phyloP scores from a whole-genome alignment of 2,888 invertebrate species.

The Alsophila aescularia region DNA sequence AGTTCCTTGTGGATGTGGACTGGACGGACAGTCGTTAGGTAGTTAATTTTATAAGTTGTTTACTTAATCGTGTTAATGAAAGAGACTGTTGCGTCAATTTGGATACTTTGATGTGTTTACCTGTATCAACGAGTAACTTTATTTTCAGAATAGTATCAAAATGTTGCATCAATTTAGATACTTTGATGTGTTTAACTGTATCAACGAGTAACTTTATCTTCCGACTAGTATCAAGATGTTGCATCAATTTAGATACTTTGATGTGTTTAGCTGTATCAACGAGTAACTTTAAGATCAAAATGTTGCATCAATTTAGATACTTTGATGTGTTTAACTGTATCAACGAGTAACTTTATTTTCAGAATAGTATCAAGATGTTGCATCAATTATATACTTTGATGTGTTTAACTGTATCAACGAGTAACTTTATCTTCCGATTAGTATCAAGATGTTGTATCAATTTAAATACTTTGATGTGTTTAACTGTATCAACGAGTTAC shows the following conservation, averaged over 20 bases:
- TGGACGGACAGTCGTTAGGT: conserved; percentile 27
- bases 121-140: background rate
- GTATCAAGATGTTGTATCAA: no score
- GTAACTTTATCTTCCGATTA: background rate
- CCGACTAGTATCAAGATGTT: no score
- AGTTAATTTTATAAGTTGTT: conserved; percentile 33
- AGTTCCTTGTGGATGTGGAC: conserved; percentile 25
- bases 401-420: background rate
- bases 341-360: no score
- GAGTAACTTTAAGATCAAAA: no score
- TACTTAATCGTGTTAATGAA: conserved; percentile 30
- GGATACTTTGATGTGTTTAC: background rate
- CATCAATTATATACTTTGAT: no score
- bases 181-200: background rate
- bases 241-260: no score
- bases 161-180: no score
- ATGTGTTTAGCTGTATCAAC: no score
- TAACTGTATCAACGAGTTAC: no score
- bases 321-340: no score
- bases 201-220: background rate
- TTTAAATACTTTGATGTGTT: no score
- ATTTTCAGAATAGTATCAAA: background rate
- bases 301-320: conserved; percentile 23
- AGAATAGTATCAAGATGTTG: no score
- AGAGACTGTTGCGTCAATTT: background rate